Evolutionary conservation across 2,888 invertebrate species (phyloP), one percentile per base, ranked within the genome.

Genomic region (Lobophora halterata): DNA sequence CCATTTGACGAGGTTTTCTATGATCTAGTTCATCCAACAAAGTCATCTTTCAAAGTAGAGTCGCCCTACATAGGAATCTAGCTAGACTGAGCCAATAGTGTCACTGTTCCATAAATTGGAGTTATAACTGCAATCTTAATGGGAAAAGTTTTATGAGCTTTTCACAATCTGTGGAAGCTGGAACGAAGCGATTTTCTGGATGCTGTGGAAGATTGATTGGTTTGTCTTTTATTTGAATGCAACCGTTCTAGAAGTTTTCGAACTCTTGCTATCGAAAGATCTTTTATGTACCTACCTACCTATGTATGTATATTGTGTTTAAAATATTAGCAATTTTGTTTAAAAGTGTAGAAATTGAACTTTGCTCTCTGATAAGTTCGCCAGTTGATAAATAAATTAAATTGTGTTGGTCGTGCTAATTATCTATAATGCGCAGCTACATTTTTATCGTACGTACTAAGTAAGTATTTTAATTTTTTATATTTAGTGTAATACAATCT

Each of bases 91-190:
- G 26, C 20, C 44, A 39, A 40, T 45, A 45, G 17, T 41, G 30
- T 41, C 29, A 40, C 17, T 29, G 32, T 33, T 37, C 31, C 38
- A 37, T 27, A 43, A 46, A 37, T 31, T 32, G 3, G 33, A 28
- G 43, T 32, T 42, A 32, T 27, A 37, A 34, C 30, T 46, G 46
- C 45, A 48, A 53, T 51, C 49, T 51, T 48, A 53, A 51, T 53
- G 36, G 51, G 40, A 43, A 46, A 53, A 53, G 44, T 53, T 53
- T 46, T 48, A 46, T 45, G 42, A 26, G 29, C 17, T 17, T 43
- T 39, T 29, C 13, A 19, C 20, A 28, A 20, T 31, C 27, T 12
- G 21, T n/a, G n/a, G n/a, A n/a, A n/a, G n/a, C 10, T 31, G 36
- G 14, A 20, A 43, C 25, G 32, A 29, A 25, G 23, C 23, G 28